Evolutionary conservation across 2,888 invertebrate species (phyloP), one percentile per base, ranked within the genome.

Genomic region (Drosophila putrida): DNA sequence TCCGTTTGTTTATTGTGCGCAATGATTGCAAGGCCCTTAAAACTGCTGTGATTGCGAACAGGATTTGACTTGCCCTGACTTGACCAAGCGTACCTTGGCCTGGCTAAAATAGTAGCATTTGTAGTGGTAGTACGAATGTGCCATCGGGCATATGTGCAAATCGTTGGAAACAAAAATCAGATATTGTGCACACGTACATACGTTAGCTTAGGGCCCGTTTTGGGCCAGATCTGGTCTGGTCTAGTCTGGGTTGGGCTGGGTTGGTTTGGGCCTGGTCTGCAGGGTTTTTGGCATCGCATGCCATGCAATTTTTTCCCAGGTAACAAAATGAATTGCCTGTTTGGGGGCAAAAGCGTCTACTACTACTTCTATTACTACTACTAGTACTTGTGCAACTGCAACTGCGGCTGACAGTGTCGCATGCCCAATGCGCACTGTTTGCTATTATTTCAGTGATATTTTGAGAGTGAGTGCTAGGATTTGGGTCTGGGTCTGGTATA

Each of bases 401-500:
- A 20, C 85, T 83, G 83, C 66, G 77, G 79, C 86, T 83, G 83
- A 83, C 86, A 83, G 81, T 86, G 86, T 86, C 83, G 83, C 83
- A 86, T 86, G 79, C 83, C 83, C 83, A 83, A 86, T 81, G 86
- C 83, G 83, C 79, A 83, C 79, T 86, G 79, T 86, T 84, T 84
- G 81, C 87, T 75, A 79, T 84, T 86, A 86, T 86, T 77, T 84
- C 87, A 86, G 73, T 83, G 83, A 84, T 84, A 84, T 43, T 43
- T 86, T 69, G 81, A 83, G 87, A 79, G 83, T 73, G 73, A 79
- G 83, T 73, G 73, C 72, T 67, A 71, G 33, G 33, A 20, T 20
- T 47, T 33, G 33, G 47, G 47, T 15, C 15, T 33, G 33, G 47
- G 47, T 15, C 15, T 28, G 33, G 69, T 43, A 66, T 57, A 58